phyloP scores from a whole-genome alignment of 2,797 vertebrate genomes.

The Falco berigora region DNA sequence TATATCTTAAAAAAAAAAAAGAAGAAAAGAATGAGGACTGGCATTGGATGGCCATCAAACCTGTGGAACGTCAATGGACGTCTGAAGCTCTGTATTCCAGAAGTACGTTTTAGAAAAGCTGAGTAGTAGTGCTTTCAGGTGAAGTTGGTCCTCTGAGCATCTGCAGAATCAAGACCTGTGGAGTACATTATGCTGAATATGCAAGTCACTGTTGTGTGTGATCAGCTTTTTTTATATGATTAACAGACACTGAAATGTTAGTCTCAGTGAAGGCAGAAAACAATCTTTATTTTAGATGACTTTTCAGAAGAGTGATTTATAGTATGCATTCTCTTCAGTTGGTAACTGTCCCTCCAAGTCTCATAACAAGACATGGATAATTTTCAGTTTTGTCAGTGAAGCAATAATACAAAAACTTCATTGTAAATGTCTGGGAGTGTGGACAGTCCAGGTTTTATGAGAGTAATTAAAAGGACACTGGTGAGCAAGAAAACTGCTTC shows the following conservation, averaged over 20 bases:
- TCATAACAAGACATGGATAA: background rate
- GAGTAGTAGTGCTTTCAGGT: background rate
- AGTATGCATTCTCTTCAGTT: background rate
- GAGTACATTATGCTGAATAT: background rate
- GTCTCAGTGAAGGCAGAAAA: background rate
- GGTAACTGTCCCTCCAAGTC: background rate
- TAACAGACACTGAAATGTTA: background rate
- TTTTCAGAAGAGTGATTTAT: background rate
- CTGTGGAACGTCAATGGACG: rapidly evolving
- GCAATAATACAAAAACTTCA: background rate
- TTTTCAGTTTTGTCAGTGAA: background rate
- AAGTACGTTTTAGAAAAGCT: background rate
- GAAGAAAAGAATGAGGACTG: background rate
- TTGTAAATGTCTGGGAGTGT: background rate
- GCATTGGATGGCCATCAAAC: rapidly evolving
- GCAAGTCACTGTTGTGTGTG: background rate
- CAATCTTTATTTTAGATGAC: background rate
- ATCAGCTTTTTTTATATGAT: background rate
- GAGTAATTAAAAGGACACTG: background rate
- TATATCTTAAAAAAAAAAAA: background rate
- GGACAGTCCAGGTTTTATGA: background rate
- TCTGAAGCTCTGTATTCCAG: background rate
- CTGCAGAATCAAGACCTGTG: background rate
- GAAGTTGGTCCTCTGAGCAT: background rate
- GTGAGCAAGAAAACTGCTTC: background rate